These are phyloP conservation scores for Brachionus plicatilis DNA, from an alignment of 1,140 invertebrate genomes.

Conservation along the genomic window DNA sequence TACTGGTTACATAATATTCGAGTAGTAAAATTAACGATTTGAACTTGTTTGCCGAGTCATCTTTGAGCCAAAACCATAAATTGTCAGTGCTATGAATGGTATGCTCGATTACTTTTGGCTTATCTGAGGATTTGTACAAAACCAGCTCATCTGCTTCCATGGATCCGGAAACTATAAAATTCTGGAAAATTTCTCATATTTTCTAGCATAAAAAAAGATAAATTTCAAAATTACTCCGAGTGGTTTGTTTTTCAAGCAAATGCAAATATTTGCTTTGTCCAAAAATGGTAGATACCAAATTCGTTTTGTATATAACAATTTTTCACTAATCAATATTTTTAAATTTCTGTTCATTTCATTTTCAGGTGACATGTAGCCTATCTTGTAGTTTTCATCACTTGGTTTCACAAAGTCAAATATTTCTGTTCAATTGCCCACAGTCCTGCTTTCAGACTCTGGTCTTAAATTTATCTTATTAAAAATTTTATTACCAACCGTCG, in stretches of 20 bases:
- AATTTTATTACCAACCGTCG: neutral
- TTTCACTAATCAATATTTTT: slow-evolving; percentile 33
- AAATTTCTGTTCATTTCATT: neutral
- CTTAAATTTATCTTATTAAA: neutral
- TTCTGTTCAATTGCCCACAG: neutral
- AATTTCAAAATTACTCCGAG: neutral
- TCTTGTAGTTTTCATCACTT: neutral
- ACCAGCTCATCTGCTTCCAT: neutral
- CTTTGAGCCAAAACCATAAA: neutral
- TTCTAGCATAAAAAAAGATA: neutral
- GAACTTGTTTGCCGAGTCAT: slow-evolving; percentile 1
- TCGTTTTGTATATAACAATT: neutral
- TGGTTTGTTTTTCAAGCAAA: neutral
- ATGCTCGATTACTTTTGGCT: neutral
- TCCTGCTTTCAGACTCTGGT: neutral
- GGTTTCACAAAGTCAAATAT: neutral
- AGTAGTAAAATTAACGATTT: neutral
- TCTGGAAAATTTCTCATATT: neutral
- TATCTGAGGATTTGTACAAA: neutral
- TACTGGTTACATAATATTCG: slow-evolving; percentile 21
- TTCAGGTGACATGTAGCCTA: neutral
- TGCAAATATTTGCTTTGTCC: neutral
- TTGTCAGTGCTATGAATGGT: neutral
- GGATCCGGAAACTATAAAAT: neutral
- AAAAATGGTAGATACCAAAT: slow-evolving; percentile 29